Conservation (phyloP, 2,888 invertebrate genomes). For the Hypolimnas misippus region DNA sequence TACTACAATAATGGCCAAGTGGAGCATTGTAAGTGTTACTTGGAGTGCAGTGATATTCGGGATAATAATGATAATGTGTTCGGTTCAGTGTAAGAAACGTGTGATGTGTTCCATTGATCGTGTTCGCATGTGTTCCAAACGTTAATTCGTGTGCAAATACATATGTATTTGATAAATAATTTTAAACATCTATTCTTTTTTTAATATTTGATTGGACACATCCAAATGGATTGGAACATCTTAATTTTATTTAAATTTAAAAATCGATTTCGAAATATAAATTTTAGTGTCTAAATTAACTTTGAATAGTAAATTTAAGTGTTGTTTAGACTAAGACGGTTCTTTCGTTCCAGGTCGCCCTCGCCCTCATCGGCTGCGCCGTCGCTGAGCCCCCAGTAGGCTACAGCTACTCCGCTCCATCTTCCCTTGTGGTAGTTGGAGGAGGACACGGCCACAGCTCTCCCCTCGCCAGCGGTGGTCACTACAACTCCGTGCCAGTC, state of each 20-base stretch:
- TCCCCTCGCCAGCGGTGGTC: slow-evolving; percentile 86
- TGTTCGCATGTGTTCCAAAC: neutral
- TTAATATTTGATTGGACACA: neutral
- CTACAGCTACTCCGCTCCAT: slow-evolving; percentile 86
- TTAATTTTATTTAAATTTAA: slow-evolving; percentile 3
- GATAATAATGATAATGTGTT: slow-evolving; percentile 25
- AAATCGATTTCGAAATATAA: neutral
- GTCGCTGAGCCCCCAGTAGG: slow-evolving; percentile 91
- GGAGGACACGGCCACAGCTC: slow-evolving; percentile 53
- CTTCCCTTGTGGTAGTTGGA: slow-evolving; percentile 83
- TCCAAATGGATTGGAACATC: too few relatives aligned
- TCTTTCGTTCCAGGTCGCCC: slow-evolving; percentile 79
- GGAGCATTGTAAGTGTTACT: slow-evolving; percentile 74
- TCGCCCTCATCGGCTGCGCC: slow-evolving; percentile 90
- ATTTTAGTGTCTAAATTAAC: slow-evolving; percentile 24
- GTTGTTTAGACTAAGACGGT: slow-evolving; percentile 13
- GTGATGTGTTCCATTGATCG: neutral
- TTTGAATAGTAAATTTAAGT: too few relatives aligned
- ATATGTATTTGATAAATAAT: neutral
- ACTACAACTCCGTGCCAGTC: slow-evolving; percentile 89
- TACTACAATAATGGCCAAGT: slow-evolving; percentile 71
- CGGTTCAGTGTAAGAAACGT: slow-evolving; percentile 8
- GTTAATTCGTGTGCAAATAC: neutral
- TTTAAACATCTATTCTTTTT: too few relatives aligned
- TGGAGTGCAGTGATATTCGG: slow-evolving; percentile 71